phyloP scores from a whole-genome alignment of 2,113 vertebrate genomes.

The Tragelaphus scriptus region DNA sequence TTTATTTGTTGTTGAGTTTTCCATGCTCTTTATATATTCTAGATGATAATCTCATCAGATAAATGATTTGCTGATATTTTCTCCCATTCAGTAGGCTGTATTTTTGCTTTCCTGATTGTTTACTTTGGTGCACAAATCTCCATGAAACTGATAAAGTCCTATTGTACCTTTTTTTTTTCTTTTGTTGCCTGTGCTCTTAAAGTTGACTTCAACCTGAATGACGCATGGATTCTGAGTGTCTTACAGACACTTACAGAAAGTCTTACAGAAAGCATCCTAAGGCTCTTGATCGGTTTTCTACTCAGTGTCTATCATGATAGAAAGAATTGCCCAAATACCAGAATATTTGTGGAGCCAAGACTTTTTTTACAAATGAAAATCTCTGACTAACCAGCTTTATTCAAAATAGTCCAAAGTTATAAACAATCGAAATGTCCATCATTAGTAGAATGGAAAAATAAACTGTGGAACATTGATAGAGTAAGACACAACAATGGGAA shows the following conservation, averaged over 20 bases:
- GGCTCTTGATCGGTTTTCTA: neutral
- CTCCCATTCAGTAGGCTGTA: neutral
- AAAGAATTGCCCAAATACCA: neutral
- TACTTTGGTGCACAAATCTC: neutral
- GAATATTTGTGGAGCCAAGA: neutral
- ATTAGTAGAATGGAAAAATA: neutral
- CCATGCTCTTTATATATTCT: neutral
- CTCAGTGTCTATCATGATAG: neutral
- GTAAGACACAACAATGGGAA: neutral
- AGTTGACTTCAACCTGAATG: neutral
- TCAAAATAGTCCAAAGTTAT: neutral
- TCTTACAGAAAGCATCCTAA: neutral
- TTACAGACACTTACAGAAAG: neutral
- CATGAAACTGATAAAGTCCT: neutral
- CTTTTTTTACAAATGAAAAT: neutral
- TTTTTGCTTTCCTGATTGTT: neutral
- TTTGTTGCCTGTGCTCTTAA: neutral
- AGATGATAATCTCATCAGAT: neutral
- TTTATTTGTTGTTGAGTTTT: neutral
- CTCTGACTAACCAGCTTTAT: neutral
- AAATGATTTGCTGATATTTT: neutral
- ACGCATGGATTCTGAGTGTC: neutral
- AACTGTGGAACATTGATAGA: neutral
- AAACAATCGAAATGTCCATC: neutral
- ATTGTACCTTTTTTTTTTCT: neutral